A percentile compares a stretch with the other conserved stretches of the same genome.
Evolutionary conservation across 2,797 vertebrate genomes (phyloP).

Genomic region (Gallinago solitaria): DNA sequence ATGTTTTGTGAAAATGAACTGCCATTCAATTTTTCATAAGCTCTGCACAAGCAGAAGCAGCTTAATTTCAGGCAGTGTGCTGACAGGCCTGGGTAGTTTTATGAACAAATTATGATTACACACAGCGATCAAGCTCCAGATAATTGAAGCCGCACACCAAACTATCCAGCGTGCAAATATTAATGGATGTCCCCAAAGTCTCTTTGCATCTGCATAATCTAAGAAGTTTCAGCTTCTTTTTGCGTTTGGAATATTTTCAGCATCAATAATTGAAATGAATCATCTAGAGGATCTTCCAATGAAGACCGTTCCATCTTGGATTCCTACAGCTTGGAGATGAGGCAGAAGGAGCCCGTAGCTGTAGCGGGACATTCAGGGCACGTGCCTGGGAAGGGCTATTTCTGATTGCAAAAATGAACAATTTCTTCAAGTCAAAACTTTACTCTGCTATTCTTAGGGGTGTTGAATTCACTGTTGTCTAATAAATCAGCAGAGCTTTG

Average conservation of each 20-base stretch:
- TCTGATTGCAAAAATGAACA: not conserved
- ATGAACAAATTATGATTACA: constrained; percentile 77
- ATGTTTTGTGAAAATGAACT: constrained; percentile 83
- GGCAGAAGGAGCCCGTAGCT: not conserved
- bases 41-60: constrained; percentile 62
- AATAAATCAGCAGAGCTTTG: not conserved
- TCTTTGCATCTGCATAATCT: constrained; percentile 38
- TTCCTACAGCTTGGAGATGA: not conserved
- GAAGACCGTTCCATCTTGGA: not conserved
- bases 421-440: not conserved
- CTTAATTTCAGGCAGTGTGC: constrained; percentile 79
- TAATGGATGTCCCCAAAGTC: constrained; percentile 55
- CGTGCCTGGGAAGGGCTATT: not conserved
- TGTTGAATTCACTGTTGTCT: not conserved
- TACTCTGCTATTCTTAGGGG: not conserved
- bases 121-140: constrained; percentile 72
- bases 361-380: not conserved
- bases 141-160: constrained; percentile 70
- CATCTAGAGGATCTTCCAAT: not conserved
- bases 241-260: constrained; percentile 23
- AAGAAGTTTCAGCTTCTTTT: constrained; percentile 19
- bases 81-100: constrained; percentile 75
- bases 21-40: constrained; percentile 82
- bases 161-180: constrained; percentile 49
- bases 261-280: constrained; percentile 8